Percentiles rank a stretch among this genome's conserved stretches.
Evolutionary conservation across 1,140 invertebrate species (phyloP).

Genomic region (Aphaenogaster rudis): DNA sequence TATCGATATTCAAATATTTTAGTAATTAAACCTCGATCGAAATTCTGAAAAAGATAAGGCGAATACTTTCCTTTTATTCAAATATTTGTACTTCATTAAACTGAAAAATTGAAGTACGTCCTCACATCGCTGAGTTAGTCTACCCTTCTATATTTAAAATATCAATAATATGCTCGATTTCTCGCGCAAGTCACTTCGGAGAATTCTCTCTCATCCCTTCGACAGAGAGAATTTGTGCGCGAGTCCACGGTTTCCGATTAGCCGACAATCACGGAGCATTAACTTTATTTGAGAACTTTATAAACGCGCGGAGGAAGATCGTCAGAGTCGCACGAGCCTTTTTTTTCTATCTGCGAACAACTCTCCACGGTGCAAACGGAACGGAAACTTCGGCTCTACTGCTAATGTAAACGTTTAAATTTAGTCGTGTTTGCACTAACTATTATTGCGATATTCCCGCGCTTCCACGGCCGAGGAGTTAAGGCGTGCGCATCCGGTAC

Average conservation of each 20-base stretch:
- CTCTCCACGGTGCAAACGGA: slow-evolving; percentile 47
- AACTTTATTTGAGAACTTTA: slow-evolving; percentile 55
- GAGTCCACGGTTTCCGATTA: slow-evolving; percentile 35
- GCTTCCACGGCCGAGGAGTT: slow-evolving; percentile 9
- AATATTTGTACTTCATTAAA: slow-evolving; percentile 28
- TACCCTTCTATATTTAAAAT: slow-evolving; percentile 36
- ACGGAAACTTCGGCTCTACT: slow-evolving; percentile 52
- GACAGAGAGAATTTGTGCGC: background rate
- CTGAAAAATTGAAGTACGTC: background rate
- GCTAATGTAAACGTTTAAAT: slow-evolving; percentile 59
- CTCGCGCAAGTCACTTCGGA: background rate
- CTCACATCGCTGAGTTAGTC: background rate
- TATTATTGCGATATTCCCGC: slow-evolving; percentile 65
- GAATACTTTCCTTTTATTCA: background rate
- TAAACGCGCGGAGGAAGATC: background rate
- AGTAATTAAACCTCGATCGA: background rate
- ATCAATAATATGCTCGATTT: slow-evolving; percentile 31
- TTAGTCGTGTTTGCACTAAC: slow-evolving; percentile 53
- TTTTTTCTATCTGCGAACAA: slow-evolving; percentile 23
- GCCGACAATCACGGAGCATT: slow-evolving; percentile 25
- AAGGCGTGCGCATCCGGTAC: slow-evolving; percentile 8
- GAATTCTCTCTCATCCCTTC: background rate
- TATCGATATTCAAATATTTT: background rate
- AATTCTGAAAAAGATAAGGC: background rate
- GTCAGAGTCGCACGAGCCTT: slow-evolving; percentile 13